These are phyloP conservation scores for Brachionus rotundiformis DNA, from an alignment of 1,140 invertebrate species.

Conservation along the genomic window DNA sequence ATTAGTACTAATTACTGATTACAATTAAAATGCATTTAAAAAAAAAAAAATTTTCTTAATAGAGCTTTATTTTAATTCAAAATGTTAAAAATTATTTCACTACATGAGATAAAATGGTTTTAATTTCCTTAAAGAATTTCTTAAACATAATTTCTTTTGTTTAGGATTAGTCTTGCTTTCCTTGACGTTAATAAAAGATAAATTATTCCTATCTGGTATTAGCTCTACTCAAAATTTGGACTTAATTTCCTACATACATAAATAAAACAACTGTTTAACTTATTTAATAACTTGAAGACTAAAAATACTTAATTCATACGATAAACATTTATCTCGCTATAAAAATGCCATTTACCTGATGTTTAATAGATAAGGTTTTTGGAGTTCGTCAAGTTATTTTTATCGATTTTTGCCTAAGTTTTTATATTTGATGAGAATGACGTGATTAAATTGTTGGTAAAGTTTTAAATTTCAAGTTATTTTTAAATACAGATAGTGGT, in stretches of 20 bases:
- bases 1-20: background rate
- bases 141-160: background rate
- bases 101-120: background rate
- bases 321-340: too few species aligned
- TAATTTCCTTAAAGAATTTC: background rate
- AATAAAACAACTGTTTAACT: too few species aligned
- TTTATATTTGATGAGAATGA: background rate
- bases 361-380: too few species aligned
- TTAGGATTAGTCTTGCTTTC: background rate
- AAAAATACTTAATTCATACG: too few species aligned
- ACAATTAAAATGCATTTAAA: background rate
- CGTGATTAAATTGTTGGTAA: background rate
- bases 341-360: too few species aligned
- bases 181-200: background rate
- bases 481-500: too few species aligned
- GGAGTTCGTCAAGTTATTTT: background rate
- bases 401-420: background rate
- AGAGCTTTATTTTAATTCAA: too few species aligned
- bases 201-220: background rate
- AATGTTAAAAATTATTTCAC: background rate
- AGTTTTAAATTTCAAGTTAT: background rate
- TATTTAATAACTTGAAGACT: too few species aligned
- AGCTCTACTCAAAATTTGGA: background rate
- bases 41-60: too few species aligned
- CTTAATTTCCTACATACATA: background rate